Percentiles rank a stretch among this genome's conserved stretches.
Conservation (phyloP, 2,888 invertebrate species). For the Ormyrus thymus region DNA sequence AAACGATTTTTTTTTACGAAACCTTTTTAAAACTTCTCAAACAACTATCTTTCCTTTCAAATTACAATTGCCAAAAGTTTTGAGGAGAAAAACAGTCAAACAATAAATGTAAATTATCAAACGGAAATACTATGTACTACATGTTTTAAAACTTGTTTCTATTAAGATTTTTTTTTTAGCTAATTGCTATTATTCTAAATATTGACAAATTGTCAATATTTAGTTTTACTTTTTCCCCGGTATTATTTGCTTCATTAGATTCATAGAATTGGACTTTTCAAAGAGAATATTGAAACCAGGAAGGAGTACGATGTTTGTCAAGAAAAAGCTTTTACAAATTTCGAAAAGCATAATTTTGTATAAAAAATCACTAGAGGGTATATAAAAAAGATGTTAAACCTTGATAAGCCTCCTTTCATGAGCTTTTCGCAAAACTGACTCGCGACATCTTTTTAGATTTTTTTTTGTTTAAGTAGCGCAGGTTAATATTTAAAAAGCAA, state of each 20-base stretch:
- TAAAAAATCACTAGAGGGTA: conserved; percentile 1
- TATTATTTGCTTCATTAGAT: not conserved
- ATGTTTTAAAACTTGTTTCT: too few relatives aligned
- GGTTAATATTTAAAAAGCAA: conserved; percentile 17
- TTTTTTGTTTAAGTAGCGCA: not conserved
- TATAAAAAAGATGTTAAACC: conserved; percentile 36
- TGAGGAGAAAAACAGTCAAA: too few relatives aligned
- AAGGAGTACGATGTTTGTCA: conserved; percentile 10
- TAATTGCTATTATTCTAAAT: too few relatives aligned
- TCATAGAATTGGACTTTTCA: not conserved
- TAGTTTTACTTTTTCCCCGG: too few relatives aligned
- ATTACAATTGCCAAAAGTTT: too few relatives aligned
- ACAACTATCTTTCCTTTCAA: too few relatives aligned
- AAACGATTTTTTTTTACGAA: too few relatives aligned
- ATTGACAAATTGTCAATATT: too few relatives aligned
- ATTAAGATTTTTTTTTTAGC: too few relatives aligned
- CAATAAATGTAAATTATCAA: too few relatives aligned
- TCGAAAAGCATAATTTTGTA: not conserved
- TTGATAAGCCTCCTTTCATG: conserved; percentile 39
- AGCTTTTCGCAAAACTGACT: conserved; percentile 33
- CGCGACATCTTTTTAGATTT: conserved; percentile 9
- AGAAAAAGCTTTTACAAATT: not conserved
- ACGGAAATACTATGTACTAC: too few relatives aligned
- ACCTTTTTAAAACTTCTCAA: too few relatives aligned
- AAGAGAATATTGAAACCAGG: not conserved